phyloP scores from a whole-genome alignment of 2,113 vertebrate genomes.

The Ammodytes dubius region DNA sequence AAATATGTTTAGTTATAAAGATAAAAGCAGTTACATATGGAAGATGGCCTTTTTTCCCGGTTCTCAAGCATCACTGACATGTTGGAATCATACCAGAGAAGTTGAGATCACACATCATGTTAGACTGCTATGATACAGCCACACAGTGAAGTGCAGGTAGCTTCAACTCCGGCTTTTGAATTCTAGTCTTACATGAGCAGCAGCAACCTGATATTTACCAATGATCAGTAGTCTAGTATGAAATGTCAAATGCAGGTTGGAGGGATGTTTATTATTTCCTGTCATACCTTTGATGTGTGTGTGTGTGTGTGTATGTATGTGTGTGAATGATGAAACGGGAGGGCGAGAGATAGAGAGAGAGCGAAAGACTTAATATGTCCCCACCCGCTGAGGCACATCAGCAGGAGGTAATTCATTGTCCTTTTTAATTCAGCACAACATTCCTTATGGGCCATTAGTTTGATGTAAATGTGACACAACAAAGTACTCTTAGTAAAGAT shows the following conservation, averaged over 20 bases:
- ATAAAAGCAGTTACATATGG: not conserved
- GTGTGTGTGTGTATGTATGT: not conserved
- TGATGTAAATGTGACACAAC: slow-evolving; percentile 70
- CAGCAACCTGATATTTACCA: slow-evolving; percentile 13
- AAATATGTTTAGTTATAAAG: too few species aligned
- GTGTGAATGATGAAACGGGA: slow-evolving; percentile 15
- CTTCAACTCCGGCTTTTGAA: not conserved
- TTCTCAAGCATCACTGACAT: too few species aligned
- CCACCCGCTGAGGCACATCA: slow-evolving; percentile 34
- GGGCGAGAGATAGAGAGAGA: slow-evolving; percentile 5
- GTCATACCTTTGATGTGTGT: slow-evolving; percentile 12
- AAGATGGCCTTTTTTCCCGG: not conserved
- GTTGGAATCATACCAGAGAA: not conserved
- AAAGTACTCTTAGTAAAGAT: slow-evolving; percentile 53
- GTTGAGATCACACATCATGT: not conserved
- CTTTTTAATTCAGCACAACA: slow-evolving; percentile 64
- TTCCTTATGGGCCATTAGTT: slow-evolving; percentile 67
- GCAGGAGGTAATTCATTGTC: slow-evolving; percentile 62
- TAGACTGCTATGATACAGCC: not conserved
- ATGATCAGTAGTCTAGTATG: slow-evolving; percentile 4
- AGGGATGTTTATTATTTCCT: slow-evolving; percentile 27
- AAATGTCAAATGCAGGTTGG: slow-evolving; percentile 18
- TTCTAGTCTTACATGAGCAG: not conserved
- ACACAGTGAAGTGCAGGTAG: not conserved
- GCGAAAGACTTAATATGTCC: slow-evolving; percentile 7